Evolutionary conservation across 2,888 invertebrate genomes (phyloP), one percentile per base, ranked within the genome.

Genomic region (Dicyrtoma fusca): DNA sequence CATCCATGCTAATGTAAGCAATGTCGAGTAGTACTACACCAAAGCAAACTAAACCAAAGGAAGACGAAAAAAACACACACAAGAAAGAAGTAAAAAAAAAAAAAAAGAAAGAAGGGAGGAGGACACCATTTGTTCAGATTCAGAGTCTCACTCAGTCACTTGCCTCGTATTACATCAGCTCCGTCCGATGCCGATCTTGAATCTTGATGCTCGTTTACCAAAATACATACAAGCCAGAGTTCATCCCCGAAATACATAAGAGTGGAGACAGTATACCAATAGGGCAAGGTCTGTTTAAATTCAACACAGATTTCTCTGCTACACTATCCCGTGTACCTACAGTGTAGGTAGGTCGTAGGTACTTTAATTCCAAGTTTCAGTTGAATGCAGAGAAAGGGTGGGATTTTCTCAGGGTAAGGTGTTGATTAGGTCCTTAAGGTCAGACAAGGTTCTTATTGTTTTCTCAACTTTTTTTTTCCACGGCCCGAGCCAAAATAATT

Each of bases 381-480:
- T 57, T 23, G 68, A 19, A 23, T 25, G 45, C 23, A 69, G 21
- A 70, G 64, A 65, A 74, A 69, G 74, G 74, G 72, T 72, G 74
- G 74, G 65, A 69, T 69, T 70, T 74, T 72, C 74, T 74, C 72
- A 74, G 69, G 72, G 44, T 69, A 62, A 72, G 72, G 72, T 74
- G 74, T 74, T 74, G 74, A 74, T 74, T 64, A 74, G 74, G 72
- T 65, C 72, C 72, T 68, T 57, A 63, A 63, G 73, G 69, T 69
- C 69, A 69, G 26, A 17, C 34, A 34, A 69, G 59, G 45, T 62
- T 34, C 21, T 25, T 62, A 69, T 69, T 69, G 69, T 69, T 69
- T 66, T 42, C 55, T 53, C 34, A 25, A 44, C 21, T 5, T 59
- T 59, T 26, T 59, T 59, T 59, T 34, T 59, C 23, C 34, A 34